phyloP scores from a whole-genome alignment of 2,888 invertebrate species.

The Dicyrtomina minuta region DNA sequence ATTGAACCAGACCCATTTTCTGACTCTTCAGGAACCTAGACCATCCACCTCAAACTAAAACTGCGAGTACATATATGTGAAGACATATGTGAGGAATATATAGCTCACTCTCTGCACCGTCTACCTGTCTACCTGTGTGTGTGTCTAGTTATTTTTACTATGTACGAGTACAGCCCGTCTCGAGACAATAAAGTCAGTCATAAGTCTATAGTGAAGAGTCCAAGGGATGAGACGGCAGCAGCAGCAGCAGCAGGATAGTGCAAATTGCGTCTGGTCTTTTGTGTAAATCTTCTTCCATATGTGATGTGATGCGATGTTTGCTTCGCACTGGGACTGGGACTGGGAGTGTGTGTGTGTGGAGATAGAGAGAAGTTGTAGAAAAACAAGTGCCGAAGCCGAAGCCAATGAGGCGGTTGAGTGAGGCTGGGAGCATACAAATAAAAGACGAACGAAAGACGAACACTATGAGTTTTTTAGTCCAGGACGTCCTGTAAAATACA shows the following conservation, averaged over 20 bases:
- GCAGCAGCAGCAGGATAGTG: neutral
- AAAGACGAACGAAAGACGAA: neutral
- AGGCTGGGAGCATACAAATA: neutral
- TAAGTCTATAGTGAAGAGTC: neutral
- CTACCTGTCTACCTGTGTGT: too few relatives aligned
- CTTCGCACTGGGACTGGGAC: too few relatives aligned
- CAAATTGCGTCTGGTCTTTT: slow-evolving; percentile 1
- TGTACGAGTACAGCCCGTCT: neutral
- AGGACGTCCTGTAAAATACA: slow-evolving; percentile 26
- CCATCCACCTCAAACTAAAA: slow-evolving; percentile 4
- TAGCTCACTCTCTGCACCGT: too few relatives aligned
- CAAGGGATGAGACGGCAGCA: neutral
- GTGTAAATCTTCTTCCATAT: neutral
- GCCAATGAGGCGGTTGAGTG: neutral
- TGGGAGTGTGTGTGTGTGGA: too few relatives aligned
- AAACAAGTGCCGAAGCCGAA: too few relatives aligned
- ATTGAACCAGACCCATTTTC: too few relatives aligned
- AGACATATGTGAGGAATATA: too few relatives aligned
- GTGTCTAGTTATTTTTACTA: too few relatives aligned
- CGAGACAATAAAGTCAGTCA: neutral
- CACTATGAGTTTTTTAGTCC: slow-evolving; percentile 4
- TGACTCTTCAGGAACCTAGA: neutral
- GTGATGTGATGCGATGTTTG: too few relatives aligned
- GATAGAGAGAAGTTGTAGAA: neutral
- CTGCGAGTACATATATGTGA: too few relatives aligned